phyloP scores from a whole-genome alignment of 2,888 invertebrate species.

The Tetragnatha montana region DNA sequence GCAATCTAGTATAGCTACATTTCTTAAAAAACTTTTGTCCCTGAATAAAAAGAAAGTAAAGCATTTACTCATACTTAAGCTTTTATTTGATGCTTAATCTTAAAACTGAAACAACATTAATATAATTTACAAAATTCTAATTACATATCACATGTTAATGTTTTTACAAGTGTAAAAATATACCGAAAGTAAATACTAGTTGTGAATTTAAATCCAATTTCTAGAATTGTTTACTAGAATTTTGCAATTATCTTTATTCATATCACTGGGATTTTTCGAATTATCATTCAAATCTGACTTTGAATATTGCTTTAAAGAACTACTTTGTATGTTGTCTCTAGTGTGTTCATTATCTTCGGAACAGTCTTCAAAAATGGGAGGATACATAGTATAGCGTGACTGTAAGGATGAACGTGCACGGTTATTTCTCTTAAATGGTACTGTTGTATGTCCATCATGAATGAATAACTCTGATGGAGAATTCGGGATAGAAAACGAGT shows the following conservation, averaged over 20 bases:
- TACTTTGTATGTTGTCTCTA: constrained; percentile 18
- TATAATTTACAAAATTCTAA: neutral
- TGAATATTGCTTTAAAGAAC: neutral
- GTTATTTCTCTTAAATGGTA: constrained; percentile 76
- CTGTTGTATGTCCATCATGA: constrained; percentile 62
- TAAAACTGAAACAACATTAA: neutral
- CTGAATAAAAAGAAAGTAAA: too few relatives aligned
- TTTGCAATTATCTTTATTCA: neutral
- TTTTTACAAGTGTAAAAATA: constrained; percentile 22
- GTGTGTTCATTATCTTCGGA: constrained; percentile 69
- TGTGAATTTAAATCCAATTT: constrained; percentile 21
- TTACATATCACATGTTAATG: constrained; percentile 33
- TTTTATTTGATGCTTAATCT: neutral
- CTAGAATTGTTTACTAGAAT: constrained; percentile 4
- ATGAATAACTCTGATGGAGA: constrained; percentile 44
- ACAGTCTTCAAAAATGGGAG: constrained; percentile 71
- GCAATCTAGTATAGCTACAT: too few relatives aligned
- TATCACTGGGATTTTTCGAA: neutral
- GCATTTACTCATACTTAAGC: neutral
- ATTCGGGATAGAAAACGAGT: constrained; percentile 46
- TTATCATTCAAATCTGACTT: constrained; percentile 1
- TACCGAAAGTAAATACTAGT: neutral
- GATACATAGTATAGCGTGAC: constrained; percentile 67
- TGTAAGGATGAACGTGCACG: constrained; percentile 77
- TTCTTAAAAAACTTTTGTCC: too few relatives aligned